Evolutionary conservation across 30 jellyfish, hydroid and myxozoan genomes (phyloP).

Genomic region (Hydra vulgaris): DNA sequence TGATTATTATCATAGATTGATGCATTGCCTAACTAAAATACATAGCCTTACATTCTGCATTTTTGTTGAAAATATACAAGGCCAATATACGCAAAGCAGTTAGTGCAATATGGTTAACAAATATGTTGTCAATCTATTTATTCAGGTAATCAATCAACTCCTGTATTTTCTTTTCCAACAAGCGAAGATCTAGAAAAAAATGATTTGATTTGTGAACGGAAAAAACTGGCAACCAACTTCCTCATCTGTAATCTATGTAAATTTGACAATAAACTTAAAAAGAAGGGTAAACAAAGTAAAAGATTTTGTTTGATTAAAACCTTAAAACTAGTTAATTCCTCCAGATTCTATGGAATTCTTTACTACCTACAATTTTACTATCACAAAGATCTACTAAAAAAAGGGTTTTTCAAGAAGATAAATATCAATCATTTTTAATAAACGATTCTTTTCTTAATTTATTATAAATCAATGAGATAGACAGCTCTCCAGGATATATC

Average conservation of each 20-base stretch:
- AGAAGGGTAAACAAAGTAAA: constrained; percentile 3
- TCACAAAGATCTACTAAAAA: neutral
- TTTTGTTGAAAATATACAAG: too few relatives aligned
- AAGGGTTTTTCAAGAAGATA: constrained; percentile 4
- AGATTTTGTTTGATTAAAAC: constrained; percentile 1
- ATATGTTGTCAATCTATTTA: neutral
- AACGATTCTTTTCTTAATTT: neutral
- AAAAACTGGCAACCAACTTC: constrained; percentile 2
- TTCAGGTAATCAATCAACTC: neutral
- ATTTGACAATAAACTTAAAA: neutral
- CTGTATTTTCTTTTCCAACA: neutral
- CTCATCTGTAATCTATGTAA: neutral
- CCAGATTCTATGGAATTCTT: neutral
- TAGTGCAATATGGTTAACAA: constrained; percentile 4
- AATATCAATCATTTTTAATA: neutral
- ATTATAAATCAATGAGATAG: neutral
- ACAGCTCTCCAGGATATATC: neutral
- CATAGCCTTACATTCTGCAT: too few relatives aligned
- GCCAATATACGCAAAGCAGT: too few relatives aligned
- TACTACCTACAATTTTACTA: neutral
- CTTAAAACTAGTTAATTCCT: neutral
- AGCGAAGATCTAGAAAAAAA: neutral
- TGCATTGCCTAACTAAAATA: too few relatives aligned
- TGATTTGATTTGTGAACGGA: too few relatives aligned
- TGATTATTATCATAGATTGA: too few relatives aligned